A percentile compares a stretch with the other conserved stretches of the same genome.
Evolutionary conservation across 2,797 vertebrate species (phyloP).

Genomic region (Aldrovandia affinis): DNA sequence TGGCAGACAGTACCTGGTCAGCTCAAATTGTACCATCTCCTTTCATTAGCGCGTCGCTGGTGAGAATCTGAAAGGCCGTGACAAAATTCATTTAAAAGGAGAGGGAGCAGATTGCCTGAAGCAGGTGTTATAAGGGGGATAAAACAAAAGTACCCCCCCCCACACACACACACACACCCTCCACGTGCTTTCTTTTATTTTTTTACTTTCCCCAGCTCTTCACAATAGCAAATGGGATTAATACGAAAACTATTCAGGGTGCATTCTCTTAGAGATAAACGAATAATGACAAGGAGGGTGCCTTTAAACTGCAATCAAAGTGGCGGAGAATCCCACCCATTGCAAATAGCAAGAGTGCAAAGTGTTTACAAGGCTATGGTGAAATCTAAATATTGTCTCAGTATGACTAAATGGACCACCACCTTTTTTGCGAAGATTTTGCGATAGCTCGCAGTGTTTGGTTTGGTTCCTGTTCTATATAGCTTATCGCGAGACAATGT

Average conservation of each 20-base stretch:
- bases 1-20: slow-evolving; percentile 93
- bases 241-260: slow-evolving; percentile 54
- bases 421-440: slow-evolving; percentile 58
- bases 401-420: slow-evolving; percentile 67
- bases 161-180: slow-evolving; percentile 22
- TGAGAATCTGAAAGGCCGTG: slow-evolving; percentile 94
- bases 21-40: slow-evolving; percentile 97
- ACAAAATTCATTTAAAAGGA: slow-evolving; percentile 97
- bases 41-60: slow-evolving; percentile 93
- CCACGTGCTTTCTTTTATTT: slow-evolving; percentile 39
- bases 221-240: slow-evolving; percentile 43
- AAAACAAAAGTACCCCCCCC: slow-evolving; percentile 77
- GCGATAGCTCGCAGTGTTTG: slow-evolving; percentile 59
- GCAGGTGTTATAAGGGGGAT: slow-evolving; percentile 92
- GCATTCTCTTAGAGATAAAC: slow-evolving; percentile 58
- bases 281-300: slow-evolving; percentile 66
- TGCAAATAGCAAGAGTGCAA: slow-evolving; percentile 34
- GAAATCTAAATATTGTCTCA: slow-evolving; percentile 73
- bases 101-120: slow-evolving; percentile 88
- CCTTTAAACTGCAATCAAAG: slow-evolving; percentile 41
- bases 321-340: slow-evolving; percentile 44
- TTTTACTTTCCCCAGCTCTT: slow-evolving; percentile 62
- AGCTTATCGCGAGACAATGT: slow-evolving; percentile 58
- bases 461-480: slow-evolving; percentile 61
- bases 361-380: slow-evolving; percentile 59